phyloP scores from a whole-genome alignment of 1,140 invertebrate genomes.

The Dreissena polymorpha region DNA sequence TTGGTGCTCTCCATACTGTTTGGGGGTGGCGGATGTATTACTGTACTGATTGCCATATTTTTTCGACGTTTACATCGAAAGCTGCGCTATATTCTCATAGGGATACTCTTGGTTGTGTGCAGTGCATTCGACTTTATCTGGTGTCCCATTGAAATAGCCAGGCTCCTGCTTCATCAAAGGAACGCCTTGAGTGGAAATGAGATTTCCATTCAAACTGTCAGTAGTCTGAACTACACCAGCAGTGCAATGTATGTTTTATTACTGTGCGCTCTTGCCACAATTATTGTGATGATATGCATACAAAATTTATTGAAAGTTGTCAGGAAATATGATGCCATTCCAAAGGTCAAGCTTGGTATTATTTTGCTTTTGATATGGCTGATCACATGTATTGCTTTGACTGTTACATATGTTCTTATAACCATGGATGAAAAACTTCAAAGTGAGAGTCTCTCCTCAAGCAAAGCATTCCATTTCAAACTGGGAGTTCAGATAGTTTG shows the following conservation, averaged over 20 bases:
- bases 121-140: constrained; percentile 67
- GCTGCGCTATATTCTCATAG: constrained; percentile 66
- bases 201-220: constrained; percentile 10
- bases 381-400: constrained; percentile 27
- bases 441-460: constrained; percentile 17
- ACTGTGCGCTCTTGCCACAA: constrained; percentile 56
- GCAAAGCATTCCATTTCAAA: constrained; percentile 50
- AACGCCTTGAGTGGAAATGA: constrained; percentile 27
- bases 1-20: constrained; percentile 65
- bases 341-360: constrained; percentile 48
- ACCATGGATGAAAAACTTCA: constrained; percentile 16
- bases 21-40: constrained; percentile 68
- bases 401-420: constrained; percentile 36
- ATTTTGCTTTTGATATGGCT: constrained; percentile 47
- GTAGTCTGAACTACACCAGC: constrained; percentile 61
- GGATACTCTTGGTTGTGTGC: constrained; percentile 66
- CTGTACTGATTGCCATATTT: constrained; percentile 65
- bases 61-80: constrained; percentile 59
- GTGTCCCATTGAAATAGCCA: constrained; percentile 70
- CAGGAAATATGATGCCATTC: constrained; percentile 54
- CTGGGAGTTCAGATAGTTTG: constrained; percentile 36
- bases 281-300: constrained; percentile 57
- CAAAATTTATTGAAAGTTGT: constrained; percentile 59
- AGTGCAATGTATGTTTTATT: constrained; percentile 68
- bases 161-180: constrained; percentile 66